phyloP scores from a whole-genome alignment of 2,797 vertebrate species.

The Myotis myotis region DNA sequence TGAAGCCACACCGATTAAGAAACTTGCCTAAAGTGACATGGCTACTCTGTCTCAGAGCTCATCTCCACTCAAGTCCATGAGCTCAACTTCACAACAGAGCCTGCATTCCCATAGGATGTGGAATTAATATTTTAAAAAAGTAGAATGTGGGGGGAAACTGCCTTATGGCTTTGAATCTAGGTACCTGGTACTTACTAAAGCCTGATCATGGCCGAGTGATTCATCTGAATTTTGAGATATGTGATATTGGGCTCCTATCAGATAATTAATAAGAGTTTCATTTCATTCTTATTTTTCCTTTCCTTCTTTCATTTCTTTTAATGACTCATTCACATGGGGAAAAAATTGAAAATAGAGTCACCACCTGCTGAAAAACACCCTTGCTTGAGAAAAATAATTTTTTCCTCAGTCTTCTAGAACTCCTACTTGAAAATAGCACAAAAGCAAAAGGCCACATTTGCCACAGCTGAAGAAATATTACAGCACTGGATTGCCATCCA shows the following conservation, averaged over 20 bases:
- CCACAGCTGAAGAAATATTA: background rate
- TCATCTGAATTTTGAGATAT: constrained; percentile 26
- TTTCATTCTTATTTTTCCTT: background rate
- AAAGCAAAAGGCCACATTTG: background rate
- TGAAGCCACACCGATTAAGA: background rate
- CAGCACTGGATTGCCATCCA: background rate
- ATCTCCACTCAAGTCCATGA: background rate
- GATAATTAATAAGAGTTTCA: background rate
- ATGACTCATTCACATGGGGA: background rate
- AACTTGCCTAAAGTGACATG: background rate
- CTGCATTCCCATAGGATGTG: background rate
- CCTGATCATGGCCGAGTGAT: background rate
- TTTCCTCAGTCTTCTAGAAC: constrained; percentile 7
- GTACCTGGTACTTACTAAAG: background rate
- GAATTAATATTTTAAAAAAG: background rate
- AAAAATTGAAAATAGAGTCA: background rate
- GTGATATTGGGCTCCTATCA: background rate
- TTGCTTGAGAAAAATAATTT: constrained; percentile 34
- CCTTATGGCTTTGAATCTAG: background rate
- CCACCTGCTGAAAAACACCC: background rate
- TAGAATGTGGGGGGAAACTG: background rate
- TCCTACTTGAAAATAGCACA: constrained; percentile 1
- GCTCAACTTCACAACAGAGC: background rate
- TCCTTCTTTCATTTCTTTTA: constrained; percentile 37
- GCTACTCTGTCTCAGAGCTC: background rate